These are phyloP conservation scores for Halocynthia roretzi DNA, from an alignment of 23 tunicate species.

Conservation along the genomic window DNA sequence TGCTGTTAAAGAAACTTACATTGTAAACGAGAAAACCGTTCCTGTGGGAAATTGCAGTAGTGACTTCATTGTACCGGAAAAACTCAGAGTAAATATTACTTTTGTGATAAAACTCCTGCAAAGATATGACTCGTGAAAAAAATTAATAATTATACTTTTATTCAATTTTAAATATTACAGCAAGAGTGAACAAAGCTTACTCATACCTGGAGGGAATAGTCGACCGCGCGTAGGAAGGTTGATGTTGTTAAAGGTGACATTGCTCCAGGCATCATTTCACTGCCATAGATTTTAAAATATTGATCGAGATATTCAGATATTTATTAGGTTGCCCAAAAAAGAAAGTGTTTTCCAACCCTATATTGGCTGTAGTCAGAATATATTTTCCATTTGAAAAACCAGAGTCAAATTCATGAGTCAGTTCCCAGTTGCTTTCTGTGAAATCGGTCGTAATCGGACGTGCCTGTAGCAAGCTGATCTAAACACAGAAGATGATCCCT, in stretches of 20 bases:
- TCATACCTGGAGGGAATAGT: constrained; percentile 7
- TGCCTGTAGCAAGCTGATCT: constrained; percentile 19
- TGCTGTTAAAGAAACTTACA: no score
- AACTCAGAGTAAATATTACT: no score
- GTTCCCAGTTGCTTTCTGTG: constrained; percentile 16
- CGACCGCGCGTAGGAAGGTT: constrained; percentile 1
- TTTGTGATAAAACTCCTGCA: no score
- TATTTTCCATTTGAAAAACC: constrained; percentile 7
- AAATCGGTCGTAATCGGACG: constrained; percentile 25
- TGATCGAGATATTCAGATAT: neutral
- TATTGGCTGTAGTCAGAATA: constrained; percentile 18
- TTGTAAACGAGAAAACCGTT: no score
- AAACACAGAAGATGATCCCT: neutral
- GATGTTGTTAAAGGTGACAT: constrained; percentile 10
- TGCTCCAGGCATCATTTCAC: constrained; percentile 28
- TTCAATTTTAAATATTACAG: no score
- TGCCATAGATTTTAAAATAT: constrained; percentile 3
- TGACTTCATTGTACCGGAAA: no score
- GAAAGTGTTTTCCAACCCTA: constrained; percentile 10
- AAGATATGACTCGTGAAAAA: no score
- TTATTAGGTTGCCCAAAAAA: neutral
- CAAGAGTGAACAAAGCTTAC: neutral
- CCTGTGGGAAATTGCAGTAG: no score
- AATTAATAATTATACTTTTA: no score
- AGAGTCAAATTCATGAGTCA: constrained; percentile 22